Conservation (phyloP, 2,113 vertebrate species). For the Peucedramus taeniatus region DNA sequence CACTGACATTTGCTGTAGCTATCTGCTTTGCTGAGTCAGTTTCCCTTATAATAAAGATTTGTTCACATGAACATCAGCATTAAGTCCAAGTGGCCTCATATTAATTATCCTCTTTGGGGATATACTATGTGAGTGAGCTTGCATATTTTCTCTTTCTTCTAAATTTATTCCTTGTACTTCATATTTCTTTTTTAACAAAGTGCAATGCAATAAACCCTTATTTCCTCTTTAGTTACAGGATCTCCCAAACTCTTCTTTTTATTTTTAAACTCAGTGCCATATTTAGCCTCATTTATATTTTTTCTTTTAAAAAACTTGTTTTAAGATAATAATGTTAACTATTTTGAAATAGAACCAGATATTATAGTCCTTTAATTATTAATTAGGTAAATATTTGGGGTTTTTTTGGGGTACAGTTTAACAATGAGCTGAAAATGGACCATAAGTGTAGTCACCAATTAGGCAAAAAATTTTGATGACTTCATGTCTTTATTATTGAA, state of each 20-base stretch:
- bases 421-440: background rate
- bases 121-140: background rate
- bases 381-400: background rate
- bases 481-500: background rate
- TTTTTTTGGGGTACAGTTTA: background rate
- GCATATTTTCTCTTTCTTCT: background rate
- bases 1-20: background rate
- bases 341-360: background rate
- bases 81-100: background rate
- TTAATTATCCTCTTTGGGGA: background rate
- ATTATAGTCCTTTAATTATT: background rate
- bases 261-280: background rate
- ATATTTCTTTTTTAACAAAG: background rate
- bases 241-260: background rate
- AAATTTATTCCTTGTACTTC: background rate
- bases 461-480: background rate
- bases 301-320: background rate
- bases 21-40: background rate
- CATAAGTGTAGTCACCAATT: background rate
- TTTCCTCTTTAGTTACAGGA: background rate
- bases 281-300: background rate
- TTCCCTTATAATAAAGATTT: background rate
- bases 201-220: accelerated
- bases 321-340: background rate
- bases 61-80: background rate